Percentiles rank a stretch among this genome's conserved stretches.
These are phyloP conservation scores for Aleadryas rufinucha DNA, from an alignment of 2,113 vertebrate species.

Conservation along the genomic window DNA sequence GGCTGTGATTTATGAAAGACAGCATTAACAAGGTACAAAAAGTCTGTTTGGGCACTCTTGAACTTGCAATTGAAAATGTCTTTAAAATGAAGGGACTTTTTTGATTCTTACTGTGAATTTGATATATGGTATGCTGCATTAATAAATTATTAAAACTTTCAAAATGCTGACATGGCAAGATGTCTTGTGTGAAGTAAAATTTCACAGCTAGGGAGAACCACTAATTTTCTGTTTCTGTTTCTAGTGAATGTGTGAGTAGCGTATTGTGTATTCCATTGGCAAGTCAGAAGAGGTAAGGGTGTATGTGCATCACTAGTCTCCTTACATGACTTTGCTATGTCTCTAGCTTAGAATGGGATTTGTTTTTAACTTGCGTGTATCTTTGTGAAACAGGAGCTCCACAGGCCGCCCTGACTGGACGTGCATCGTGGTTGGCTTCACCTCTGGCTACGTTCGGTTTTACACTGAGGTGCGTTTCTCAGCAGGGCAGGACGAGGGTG, in stretches of 20 bases:
- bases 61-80: not conserved
- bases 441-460: slow-evolving; percentile 92
- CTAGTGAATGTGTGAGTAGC: slow-evolving; percentile 89
- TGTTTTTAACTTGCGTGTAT: not conserved
- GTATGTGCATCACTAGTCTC: not conserved
- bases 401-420: slow-evolving; percentile 98
- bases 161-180: not conserved
- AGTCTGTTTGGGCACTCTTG: not conserved
- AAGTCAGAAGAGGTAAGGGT: slow-evolving; percentile 94
- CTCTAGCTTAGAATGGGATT: not conserved
- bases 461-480: slow-evolving; percentile 88
- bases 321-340: not conserved
- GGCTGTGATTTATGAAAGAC: not conserved
- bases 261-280: slow-evolving; percentile 91
- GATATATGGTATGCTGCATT: not conserved
- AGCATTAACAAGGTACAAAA: not conserved
- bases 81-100: not conserved
- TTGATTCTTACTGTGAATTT: not conserved
- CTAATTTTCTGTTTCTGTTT: slow-evolving; percentile 30
- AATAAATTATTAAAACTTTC: not conserved
- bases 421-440: slow-evolving; percentile 94
- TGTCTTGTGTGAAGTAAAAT: not conserved
- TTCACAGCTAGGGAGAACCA: not conserved
- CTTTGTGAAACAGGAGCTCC: slow-evolving; percentile 83
- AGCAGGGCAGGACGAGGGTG: not conserved